Conservation (phyloP, 2,113 vertebrate species). For the Chelonoidis abingdonii region DNA sequence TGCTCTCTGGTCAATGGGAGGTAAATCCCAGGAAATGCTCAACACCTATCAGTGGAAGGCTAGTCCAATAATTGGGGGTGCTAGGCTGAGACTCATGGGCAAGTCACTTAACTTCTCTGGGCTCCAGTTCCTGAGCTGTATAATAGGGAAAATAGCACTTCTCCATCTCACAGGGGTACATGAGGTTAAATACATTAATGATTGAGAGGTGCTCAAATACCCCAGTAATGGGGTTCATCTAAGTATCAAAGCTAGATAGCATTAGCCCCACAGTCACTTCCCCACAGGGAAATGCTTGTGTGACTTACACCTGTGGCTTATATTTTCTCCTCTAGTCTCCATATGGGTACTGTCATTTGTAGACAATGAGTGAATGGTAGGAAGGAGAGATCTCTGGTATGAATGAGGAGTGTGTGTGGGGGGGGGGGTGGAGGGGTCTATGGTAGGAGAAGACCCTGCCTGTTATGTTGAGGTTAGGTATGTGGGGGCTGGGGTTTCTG, state of each 20-base stretch:
- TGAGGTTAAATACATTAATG: not conserved
- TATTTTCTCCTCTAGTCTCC: not conserved
- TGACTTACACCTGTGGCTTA: not conserved
- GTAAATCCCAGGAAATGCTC: not conserved
- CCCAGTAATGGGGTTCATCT: not conserved
- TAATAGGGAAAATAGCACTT: not conserved
- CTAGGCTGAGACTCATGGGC: not conserved
- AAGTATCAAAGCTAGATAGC: not conserved
- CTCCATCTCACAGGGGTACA: not conserved
- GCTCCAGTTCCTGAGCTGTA: not conserved
- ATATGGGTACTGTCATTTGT: not conserved
- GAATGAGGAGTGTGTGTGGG: not conserved
- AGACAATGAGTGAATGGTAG: not conserved
- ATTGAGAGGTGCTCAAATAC: not conserved
- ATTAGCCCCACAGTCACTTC: not conserved
- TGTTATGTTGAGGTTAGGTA: not conserved
- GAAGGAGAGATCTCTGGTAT: not conserved
- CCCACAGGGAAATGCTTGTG: not conserved
- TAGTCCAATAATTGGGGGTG: not conserved
- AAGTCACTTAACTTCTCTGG: not conserved
- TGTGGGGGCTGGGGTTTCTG: not conserved
- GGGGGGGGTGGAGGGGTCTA: fast-evolving
- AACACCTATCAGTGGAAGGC: not conserved
- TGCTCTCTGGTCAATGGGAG: not conserved
- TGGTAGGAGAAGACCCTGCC: not conserved